Percentiles rank a stretch among this genome's conserved stretches.
These are phyloP conservation scores for Pseudolycoriella hygida DNA, from an alignment of 2,888 invertebrate genomes.

Conservation along the genomic window DNA sequence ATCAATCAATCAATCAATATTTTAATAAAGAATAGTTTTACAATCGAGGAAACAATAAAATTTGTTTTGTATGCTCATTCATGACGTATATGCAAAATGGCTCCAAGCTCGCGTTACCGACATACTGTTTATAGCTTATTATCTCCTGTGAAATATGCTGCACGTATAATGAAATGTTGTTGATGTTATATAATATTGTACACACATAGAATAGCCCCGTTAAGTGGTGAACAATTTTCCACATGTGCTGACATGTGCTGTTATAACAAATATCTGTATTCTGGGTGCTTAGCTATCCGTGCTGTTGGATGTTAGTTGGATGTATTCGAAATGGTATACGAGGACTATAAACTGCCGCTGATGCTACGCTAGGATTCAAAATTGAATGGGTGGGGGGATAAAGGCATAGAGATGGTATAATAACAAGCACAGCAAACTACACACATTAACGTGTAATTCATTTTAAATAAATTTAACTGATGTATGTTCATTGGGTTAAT, in stretches of 20 bases:
- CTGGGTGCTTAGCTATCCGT: slow-evolving; percentile 1
- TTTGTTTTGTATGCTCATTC: no score
- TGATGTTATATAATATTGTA: not conserved
- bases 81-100: slow-evolving; percentile 1
- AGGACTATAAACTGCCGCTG: not conserved
- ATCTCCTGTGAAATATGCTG: slow-evolving; percentile 5
- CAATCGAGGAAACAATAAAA: no score
- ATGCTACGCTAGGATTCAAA: not conserved
- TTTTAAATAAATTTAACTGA: slow-evolving; percentile 10
- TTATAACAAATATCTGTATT: slow-evolving; percentile 9
- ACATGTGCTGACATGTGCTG: slow-evolving; percentile 13
- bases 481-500: slow-evolving; percentile 12
- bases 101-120: not conserved
- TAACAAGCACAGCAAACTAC: not conserved
- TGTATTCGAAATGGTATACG: not conserved
- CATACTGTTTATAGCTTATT: slow-evolving; percentile 5
- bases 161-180: slow-evolving; percentile 3
- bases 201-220: slow-evolving; percentile 8
- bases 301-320: not conserved
- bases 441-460: slow-evolving; percentile 5
- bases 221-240: slow-evolving; percentile 13
- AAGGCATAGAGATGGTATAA: not conserved
- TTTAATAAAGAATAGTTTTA: no score
- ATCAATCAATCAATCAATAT: no score
- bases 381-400: not conserved